These are phyloP conservation scores for Macrotis lagotis DNA, from an alignment of 2,113 vertebrate genomes.

Conservation along the genomic window DNA sequence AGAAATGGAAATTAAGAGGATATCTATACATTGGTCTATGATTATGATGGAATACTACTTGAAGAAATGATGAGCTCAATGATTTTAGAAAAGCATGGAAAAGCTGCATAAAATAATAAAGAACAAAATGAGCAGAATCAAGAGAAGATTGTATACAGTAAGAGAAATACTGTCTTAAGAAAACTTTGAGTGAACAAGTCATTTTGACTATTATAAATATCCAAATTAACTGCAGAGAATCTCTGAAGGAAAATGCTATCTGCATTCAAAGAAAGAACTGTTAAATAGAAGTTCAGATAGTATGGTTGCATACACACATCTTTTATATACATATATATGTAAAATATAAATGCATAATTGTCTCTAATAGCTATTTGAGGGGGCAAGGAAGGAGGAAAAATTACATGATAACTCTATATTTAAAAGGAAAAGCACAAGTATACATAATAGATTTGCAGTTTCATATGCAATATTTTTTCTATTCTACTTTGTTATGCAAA, in stretches of 20 bases:
- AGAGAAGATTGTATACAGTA: background rate
- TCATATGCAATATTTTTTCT: background rate
- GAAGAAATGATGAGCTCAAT: background rate
- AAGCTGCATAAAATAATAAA: background rate
- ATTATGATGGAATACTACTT: background rate
- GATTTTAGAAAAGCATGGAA: background rate
- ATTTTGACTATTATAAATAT: too few species aligned
- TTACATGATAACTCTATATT: background rate
- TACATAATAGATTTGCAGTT: background rate
- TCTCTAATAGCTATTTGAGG: background rate
- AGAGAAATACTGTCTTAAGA: background rate
- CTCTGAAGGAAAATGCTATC: background rate
- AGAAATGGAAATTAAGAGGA: background rate
- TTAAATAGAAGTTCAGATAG: background rate
- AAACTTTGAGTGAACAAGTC: background rate
- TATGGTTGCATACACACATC: background rate
- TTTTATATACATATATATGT: background rate
- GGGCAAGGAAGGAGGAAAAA: background rate
- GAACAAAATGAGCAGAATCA: background rate
- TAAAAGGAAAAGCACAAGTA: background rate
- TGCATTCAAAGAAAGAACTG: background rate
- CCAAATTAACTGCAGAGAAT: too few species aligned
- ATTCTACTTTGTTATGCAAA: background rate
- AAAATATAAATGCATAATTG: too few species aligned
- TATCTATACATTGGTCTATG: background rate